phyloP scores from a whole-genome alignment of 1,140 invertebrate genomes.

The Kradibia gibbosae region DNA sequence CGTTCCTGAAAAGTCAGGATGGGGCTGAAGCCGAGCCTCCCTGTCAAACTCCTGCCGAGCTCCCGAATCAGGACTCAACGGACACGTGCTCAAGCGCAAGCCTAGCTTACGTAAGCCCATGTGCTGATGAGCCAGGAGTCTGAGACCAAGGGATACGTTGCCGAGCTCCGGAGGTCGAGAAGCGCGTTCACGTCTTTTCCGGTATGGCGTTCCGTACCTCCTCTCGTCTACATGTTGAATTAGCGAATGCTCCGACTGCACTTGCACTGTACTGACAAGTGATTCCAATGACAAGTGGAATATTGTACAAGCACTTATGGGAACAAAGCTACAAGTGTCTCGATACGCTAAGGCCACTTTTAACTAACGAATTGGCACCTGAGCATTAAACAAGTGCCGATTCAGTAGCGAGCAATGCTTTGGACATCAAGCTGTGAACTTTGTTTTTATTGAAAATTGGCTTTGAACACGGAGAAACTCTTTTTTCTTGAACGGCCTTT shows the following conservation, averaged over 20 bases:
- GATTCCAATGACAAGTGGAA: neutral
- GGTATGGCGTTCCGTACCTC: neutral
- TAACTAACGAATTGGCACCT: neutral
- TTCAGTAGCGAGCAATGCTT: no score
- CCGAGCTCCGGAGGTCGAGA: no score
- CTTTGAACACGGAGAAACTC: no score
- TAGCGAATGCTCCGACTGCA: constrained; percentile 36
- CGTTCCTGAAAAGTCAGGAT: neutral
- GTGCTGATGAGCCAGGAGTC: neutral
- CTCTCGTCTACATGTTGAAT: constrained; percentile 16
- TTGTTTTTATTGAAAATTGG: no score
- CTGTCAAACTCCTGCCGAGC: neutral
- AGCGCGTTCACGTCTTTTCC: neutral
- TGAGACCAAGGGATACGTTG: neutral
- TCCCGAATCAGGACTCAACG: neutral
- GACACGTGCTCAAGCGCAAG: no score
- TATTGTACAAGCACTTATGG: neutral
- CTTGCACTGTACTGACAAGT: neutral
- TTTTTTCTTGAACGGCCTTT: neutral
- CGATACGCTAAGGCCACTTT: neutral
- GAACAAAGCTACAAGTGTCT: neutral
- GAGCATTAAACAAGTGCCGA: neutral
- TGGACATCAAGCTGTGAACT: no score
- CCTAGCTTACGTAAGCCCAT: neutral
- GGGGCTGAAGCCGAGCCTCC: neutral